Conservation (phyloP, 2,797 vertebrate species). For the Spondyliosoma cantharus region DNA sequence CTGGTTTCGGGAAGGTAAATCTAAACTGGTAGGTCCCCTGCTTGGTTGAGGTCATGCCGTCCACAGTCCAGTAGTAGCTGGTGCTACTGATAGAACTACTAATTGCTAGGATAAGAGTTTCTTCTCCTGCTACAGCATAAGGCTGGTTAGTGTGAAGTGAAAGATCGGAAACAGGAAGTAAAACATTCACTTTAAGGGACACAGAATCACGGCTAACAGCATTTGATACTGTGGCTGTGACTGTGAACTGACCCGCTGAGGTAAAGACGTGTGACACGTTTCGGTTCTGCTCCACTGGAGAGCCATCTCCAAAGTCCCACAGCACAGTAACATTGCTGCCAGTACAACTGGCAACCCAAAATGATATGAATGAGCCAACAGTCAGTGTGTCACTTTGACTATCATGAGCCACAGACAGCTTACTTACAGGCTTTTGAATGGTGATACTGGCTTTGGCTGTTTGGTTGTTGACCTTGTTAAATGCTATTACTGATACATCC, state of each 20-base stretch:
- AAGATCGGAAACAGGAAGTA: slow-evolving; percentile 74
- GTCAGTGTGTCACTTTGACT: slow-evolving; percentile 55
- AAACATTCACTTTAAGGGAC: slow-evolving; percentile 68
- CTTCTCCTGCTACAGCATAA: slow-evolving; percentile 71
- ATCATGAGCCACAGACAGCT: slow-evolving; percentile 65
- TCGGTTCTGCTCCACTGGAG: slow-evolving; percentile 45
- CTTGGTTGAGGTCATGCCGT: slow-evolving; percentile 49
- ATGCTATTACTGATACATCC: slow-evolving; percentile 73
- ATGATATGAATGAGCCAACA: slow-evolving; percentile 64
- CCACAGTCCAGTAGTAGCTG: slow-evolving; percentile 82
- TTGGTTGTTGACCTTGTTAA: slow-evolving; percentile 80
- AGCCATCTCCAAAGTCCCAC: slow-evolving; percentile 87
- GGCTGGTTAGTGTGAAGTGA: slow-evolving; percentile 66
- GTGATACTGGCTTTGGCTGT: slow-evolving; percentile 65
- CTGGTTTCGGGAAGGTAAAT: slow-evolving; percentile 78
- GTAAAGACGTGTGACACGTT: slow-evolving; percentile 79
- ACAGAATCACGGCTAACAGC: slow-evolving; percentile 73
- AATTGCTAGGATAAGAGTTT: slow-evolving; percentile 73
- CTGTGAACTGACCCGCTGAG: slow-evolving; percentile 68
- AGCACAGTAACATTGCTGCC: slow-evolving; percentile 77
- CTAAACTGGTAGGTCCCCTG: slow-evolving; percentile 69
- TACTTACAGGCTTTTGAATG: slow-evolving; percentile 77
- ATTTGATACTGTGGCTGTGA: slow-evolving; percentile 79
- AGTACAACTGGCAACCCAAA: slow-evolving; percentile 71
- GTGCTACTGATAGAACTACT: slow-evolving; percentile 68